These are phyloP conservation scores for Octopus sinensis DNA, from an alignment of 1,140 invertebrate species.

Conservation along the genomic window DNA sequence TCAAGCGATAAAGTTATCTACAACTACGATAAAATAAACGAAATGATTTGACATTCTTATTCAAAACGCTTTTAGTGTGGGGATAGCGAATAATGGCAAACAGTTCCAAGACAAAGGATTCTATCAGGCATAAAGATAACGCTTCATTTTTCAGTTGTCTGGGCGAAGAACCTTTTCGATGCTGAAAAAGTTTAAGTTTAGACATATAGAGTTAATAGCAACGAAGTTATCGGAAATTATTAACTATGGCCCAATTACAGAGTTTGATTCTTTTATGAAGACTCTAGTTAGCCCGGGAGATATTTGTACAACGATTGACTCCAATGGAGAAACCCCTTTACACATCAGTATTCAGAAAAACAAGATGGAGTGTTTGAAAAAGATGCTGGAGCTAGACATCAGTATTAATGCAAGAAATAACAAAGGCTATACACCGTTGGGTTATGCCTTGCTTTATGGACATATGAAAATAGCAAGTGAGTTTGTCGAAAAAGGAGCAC, in stretches of 20 bases:
- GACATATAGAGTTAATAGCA: background rate
- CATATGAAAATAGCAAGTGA: conserved; percentile 26
- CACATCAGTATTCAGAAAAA: conserved; percentile 39
- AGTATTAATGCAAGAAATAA: conserved; percentile 39
- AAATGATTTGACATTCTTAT: too few relatives aligned
- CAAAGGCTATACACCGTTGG: conserved; percentile 37
- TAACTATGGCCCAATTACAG: background rate
- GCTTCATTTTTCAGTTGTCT: too few relatives aligned
- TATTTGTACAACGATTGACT: conserved; percentile 41
- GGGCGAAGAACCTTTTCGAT: too few relatives aligned
- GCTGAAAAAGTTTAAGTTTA: too few relatives aligned
- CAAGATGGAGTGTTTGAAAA: conserved; percentile 27
- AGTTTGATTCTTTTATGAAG: background rate
- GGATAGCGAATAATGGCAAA: too few relatives aligned
- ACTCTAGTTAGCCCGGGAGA: conserved; percentile 19
- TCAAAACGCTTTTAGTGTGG: too few relatives aligned
- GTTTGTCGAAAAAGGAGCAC: conserved; percentile 41
- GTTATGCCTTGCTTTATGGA: conserved; percentile 20
- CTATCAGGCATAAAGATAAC: too few relatives aligned
- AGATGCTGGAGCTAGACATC: conserved; percentile 31
- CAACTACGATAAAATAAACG: too few relatives aligned
- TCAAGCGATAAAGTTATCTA: too few relatives aligned
- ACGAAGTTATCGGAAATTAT: background rate
- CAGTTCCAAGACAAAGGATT: too few relatives aligned
- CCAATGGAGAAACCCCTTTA: conserved; percentile 37